phyloP scores from a whole-genome alignment of 2,888 invertebrate genomes.

The Noctuana brunneofusca region DNA sequence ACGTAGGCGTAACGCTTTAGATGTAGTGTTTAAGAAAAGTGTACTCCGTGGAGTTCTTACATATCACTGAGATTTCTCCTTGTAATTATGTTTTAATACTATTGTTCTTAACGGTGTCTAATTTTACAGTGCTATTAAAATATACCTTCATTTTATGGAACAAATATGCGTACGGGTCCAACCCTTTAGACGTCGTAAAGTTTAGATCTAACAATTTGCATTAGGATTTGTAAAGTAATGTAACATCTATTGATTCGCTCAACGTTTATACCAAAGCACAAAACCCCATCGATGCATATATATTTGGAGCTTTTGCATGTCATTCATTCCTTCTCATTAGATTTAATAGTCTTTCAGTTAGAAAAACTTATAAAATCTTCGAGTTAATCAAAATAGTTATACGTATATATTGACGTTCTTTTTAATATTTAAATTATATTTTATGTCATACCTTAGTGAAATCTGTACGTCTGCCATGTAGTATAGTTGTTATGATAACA shows the following conservation, averaged over 20 bases:
- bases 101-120: conserved; percentile 60
- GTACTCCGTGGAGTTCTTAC: conserved; percentile 79
- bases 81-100: conserved; percentile 68
- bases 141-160: conserved; percentile 66
- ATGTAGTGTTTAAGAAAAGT: conserved; percentile 75
- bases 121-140: conserved; percentile 67
- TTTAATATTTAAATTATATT: conserved; percentile 21
- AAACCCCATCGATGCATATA: conserved; percentile 80
- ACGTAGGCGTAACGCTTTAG: conserved; percentile 76
- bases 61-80: conserved; percentile 83
- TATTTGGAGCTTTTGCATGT: conserved; percentile 72
- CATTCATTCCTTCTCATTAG: conserved; percentile 69
- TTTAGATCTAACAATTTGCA: conserved; percentile 77
- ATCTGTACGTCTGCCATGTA: conserved; percentile 55
- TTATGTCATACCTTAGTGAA: conserved; percentile 23
- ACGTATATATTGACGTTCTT: conserved; percentile 23
- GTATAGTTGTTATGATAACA: conserved; percentile 50
- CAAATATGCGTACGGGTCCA: conserved; percentile 81
- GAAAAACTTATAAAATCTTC: conserved; percentile 79
- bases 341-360: conserved; percentile 80
- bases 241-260: conserved; percentile 79
- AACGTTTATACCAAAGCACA: conserved; percentile 83
- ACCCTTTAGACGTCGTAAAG: conserved; percentile 78
- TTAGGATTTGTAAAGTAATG: conserved; percentile 75
- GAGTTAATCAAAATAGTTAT: conserved; percentile 46